Conservation (phyloP, 2,888 invertebrate genomes). For the Celastrina argiolus region DNA sequence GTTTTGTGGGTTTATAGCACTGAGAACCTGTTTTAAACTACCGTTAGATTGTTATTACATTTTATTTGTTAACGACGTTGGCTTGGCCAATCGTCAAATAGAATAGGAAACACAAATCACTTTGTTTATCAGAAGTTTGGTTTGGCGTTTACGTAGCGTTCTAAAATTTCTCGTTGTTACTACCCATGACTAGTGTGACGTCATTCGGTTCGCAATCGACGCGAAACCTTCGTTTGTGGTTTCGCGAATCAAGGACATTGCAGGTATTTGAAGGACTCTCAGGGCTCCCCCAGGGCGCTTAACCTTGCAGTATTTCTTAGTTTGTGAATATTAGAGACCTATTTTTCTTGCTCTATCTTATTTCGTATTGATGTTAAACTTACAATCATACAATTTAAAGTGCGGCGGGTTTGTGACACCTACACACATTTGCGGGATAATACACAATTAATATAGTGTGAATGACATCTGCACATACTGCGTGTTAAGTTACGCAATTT, state of each 20-base stretch:
- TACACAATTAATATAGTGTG: background rate
- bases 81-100: background rate
- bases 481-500: background rate
- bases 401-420: too few species aligned
- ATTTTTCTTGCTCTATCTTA: too few species aligned
- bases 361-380: too few species aligned
- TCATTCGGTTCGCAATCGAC: slow-evolving; percentile 1
- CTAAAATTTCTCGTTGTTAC: slow-evolving; percentile 13
- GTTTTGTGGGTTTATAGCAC: background rate
- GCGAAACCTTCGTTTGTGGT: background rate
- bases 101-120: background rate
- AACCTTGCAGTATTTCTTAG: background rate
- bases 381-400: too few species aligned
- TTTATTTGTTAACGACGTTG: slow-evolving; percentile 1
- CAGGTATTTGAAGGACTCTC: background rate
- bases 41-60: slow-evolving; percentile 11
- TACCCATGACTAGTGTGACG: slow-evolving; percentile 12
- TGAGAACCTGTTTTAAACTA: slow-evolving; percentile 54
- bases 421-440: too few species aligned
- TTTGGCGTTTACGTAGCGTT: background rate
- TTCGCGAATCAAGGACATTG: slow-evolving; percentile 13
- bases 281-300: background rate
- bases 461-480: background rate
- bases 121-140: background rate
- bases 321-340: background rate